Evolutionary conservation across 1,140 invertebrate genomes (phyloP), one percentile per base, ranked within the genome.

Genomic region (Prorops nasuta): DNA sequence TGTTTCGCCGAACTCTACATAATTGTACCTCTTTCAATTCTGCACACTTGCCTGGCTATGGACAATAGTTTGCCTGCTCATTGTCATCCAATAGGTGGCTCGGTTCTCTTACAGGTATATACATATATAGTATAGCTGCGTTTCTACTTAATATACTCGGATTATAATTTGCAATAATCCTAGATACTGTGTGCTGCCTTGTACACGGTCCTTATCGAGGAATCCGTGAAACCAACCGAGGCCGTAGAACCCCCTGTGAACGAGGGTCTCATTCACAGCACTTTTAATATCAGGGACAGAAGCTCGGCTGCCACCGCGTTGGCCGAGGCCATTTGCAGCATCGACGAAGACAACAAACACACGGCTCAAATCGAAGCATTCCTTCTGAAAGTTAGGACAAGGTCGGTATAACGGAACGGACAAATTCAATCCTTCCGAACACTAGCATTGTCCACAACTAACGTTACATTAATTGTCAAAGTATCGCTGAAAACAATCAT

Each of bases 311-410:
- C 79, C 49, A 63, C 80, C 12, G 83, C 85, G 0, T 69, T 90
- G 1, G 86, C 86, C 0, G 89, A 91, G 69, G 84, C 85, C 0
- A 76, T 91, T 9, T 91, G 88, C 59, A 85, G 83, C n/a, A 84
- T 89, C 21, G 87, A 90, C 60, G 85, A 88, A 55, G 84, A 87
- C 37, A 82, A 87, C 57, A 88, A 87, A 56, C 86, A 90, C 48
- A 86, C 84, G 0, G 79, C 83, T 41, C 82, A 88, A 58, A 84
- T 90, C 38, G 76, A 83, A 1, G 66, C 79, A 22, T 79, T 89
- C 6, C 63, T 87, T 12, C 69, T 74, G 15, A 76, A 81, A 43
- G 77, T 81, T 14, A 80, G 80, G 46, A 74, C 79, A n/a, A 64
- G 58, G 12, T 67, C 67, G 24, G 52, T 67, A 2, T n/a, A n/a